Conservation (phyloP, 2,113 vertebrate species). For the Crotalus helleri region DNA sequence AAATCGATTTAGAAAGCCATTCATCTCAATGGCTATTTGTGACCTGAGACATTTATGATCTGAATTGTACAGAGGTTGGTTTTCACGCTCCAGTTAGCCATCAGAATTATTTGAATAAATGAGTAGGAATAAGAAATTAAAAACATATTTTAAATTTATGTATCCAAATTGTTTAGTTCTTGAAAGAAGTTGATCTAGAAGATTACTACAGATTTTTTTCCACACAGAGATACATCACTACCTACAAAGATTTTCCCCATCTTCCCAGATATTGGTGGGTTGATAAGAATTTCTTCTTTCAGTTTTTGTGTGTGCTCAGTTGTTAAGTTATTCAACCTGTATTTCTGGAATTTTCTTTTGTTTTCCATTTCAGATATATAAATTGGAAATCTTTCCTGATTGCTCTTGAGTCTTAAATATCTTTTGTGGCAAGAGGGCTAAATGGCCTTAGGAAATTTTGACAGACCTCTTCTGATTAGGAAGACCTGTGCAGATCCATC, state of each 20-base stretch:
- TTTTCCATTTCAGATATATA: background rate
- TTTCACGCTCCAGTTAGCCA: background rate
- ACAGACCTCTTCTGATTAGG: background rate
- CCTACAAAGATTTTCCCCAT: too few species aligned
- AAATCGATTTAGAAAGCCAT: background rate
- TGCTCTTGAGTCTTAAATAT: background rate
- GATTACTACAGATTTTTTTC: too few species aligned
- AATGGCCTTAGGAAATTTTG: background rate
- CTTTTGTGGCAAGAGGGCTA: background rate
- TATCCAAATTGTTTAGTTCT: too few species aligned
- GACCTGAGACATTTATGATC: background rate
- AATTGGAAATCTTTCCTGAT: background rate
- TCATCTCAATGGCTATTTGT: background rate
- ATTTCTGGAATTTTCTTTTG: too few species aligned
- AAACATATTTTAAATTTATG: background rate
- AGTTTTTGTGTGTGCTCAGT: too few species aligned
- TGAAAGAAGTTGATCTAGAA: too few species aligned
- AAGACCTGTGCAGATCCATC: background rate
- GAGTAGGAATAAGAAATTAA: background rate
- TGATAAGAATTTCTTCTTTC: too few species aligned
- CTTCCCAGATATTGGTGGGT: too few species aligned
- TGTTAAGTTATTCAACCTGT: too few species aligned
- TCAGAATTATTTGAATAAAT: background rate
- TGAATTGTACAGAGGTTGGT: background rate
- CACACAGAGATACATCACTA: too few species aligned